phyloP scores from a whole-genome alignment of 2,113 vertebrate species.

The Chauna torquata region DNA sequence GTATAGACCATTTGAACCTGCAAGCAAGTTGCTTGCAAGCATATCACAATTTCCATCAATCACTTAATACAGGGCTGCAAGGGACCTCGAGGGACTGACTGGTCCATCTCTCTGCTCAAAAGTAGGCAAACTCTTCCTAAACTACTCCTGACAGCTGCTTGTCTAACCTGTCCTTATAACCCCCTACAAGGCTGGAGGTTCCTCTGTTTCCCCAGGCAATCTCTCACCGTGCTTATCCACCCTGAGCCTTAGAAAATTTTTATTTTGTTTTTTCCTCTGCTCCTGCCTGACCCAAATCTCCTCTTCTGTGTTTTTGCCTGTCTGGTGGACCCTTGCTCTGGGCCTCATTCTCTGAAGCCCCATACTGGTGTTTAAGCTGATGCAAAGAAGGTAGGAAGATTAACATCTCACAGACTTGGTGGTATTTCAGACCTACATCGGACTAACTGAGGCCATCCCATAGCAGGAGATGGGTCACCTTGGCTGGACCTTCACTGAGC shows the following conservation, averaged over 20 bases:
- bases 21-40: not conserved
- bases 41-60: not conserved
- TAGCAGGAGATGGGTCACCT: not conserved
- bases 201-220: not conserved
- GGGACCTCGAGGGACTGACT: not conserved
- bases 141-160: not conserved
- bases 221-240: not conserved
- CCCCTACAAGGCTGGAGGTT: not conserved
- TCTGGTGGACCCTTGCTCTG: not conserved
- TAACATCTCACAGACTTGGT: not conserved
- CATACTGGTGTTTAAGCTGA: not conserved
- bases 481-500: not conserved
- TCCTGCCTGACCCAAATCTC: not conserved
- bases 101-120: not conserved
- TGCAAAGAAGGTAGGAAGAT: not conserved
- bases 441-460: not conserved
- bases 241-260: not conserved
- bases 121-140: not conserved
- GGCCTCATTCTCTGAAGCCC: not conserved
- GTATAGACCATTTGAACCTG: not conserved
- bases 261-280: not conserved
- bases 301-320: not conserved
- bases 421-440: rapidly evolving
- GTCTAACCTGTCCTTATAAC: not conserved
- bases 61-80: not conserved